phyloP scores from a whole-genome alignment of 2,113 vertebrate genomes.

The Accipiter virgatus region DNA sequence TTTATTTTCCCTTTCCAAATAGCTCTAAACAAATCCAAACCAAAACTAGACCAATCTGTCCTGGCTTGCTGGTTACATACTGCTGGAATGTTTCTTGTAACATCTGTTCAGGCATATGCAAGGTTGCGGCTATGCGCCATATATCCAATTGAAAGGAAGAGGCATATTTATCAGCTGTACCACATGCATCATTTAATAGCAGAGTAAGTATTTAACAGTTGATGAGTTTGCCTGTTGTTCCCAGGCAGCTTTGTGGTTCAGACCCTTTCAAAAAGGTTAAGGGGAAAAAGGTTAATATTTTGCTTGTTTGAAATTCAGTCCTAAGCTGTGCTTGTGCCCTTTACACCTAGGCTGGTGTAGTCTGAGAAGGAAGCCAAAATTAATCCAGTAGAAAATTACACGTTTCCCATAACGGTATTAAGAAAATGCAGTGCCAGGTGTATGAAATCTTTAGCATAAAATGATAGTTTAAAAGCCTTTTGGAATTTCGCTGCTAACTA shows the following conservation, averaged over 20 bases:
- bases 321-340: background rate
- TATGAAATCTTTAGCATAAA: background rate
- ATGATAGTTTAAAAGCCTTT: background rate
- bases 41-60: background rate
- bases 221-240: background rate
- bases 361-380: background rate
- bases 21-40: background rate
- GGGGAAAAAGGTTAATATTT: background rate
- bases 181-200: background rate
- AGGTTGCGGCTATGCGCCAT: background rate
- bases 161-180: background rate
- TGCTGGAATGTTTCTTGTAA: background rate
- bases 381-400: background rate
- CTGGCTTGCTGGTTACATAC: background rate
- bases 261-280: background rate
- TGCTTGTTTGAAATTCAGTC: background rate
- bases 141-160: background rate
- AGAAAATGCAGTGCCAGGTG: background rate
- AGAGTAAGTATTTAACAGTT: background rate
- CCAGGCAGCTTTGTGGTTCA: background rate
- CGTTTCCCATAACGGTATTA: rapidly evolving
- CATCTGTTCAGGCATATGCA: background rate
- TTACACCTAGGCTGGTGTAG: no score
- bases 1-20: background rate
- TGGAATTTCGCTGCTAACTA: background rate